Evolutionary conservation across 2,113 vertebrate genomes (phyloP).

Genomic region (Bos javanicus): DNA sequence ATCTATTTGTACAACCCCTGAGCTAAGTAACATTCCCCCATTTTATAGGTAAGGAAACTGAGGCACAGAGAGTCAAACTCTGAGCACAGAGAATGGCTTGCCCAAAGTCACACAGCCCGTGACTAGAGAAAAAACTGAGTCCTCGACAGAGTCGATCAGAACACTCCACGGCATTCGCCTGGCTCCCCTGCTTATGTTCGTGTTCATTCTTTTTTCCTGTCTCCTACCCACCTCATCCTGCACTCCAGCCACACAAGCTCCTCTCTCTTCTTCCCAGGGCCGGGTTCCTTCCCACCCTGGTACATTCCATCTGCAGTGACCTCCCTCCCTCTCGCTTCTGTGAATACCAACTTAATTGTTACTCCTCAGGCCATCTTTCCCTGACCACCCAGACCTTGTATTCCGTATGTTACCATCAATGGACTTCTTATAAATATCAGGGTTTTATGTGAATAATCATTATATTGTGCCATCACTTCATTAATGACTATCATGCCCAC

Average conservation of each 20-base stretch:
- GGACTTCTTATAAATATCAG: neutral
- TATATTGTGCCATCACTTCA: neutral
- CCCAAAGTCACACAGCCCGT: neutral
- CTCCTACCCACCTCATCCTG: neutral
- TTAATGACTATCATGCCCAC: neutral
- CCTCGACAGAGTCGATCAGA: fast-evolving
- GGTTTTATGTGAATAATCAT: neutral
- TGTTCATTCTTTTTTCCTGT: neutral
- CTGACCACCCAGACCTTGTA: neutral
- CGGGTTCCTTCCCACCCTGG: neutral
- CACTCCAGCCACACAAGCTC: neutral
- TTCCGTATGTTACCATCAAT: neutral
- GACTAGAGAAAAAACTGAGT: neutral
- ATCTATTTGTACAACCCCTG: neutral
- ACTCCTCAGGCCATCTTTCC: neutral
- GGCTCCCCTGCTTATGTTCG: neutral
- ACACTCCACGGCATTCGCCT: fast-evolving
- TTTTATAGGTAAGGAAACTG: neutral
- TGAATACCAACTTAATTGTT: neutral
- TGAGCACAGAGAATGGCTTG: neutral
- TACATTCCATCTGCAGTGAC: neutral
- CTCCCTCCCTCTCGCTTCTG: neutral
- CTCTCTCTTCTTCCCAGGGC: neutral
- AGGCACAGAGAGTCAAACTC: neutral
- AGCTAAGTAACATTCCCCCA: neutral